A percentile compares a stretch with the other conserved stretches of the same genome.
These are phyloP conservation scores for Ameiurus melas DNA, from an alignment of 2,113 vertebrate species.

Conservation along the genomic window DNA sequence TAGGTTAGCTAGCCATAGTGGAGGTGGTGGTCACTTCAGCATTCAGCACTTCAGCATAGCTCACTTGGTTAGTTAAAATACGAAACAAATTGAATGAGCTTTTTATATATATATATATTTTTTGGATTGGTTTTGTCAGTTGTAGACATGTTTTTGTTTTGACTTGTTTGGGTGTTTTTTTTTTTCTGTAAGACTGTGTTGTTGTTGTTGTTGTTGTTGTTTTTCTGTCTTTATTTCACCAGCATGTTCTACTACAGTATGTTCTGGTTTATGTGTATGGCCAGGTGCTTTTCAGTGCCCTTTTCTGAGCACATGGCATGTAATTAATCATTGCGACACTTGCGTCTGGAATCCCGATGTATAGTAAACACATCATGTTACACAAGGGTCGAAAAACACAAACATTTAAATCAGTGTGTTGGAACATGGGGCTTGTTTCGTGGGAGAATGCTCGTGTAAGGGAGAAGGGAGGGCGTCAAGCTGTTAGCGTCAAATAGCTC, in stretches of 20 bases:
- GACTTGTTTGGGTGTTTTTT: neutral
- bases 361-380: constrained; percentile 42
- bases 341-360: constrained; percentile 28
- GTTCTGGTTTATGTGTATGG: constrained; percentile 27
- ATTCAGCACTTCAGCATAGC: neutral
- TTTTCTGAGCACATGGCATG: constrained; percentile 36
- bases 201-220: too few relatives aligned
- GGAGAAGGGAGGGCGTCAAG: constrained; percentile 46
- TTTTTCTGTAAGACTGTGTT: neutral
- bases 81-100: neutral
- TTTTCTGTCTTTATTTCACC: neutral
- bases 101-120: too few relatives aligned
- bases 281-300: constrained; percentile 49
- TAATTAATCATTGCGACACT: constrained; percentile 44
- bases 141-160: neutral
- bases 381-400: constrained; percentile 39
- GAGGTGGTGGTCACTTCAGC: neutral
- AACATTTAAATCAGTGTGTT: constrained; percentile 51
- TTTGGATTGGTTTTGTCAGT: neutral
- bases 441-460: constrained; percentile 49
- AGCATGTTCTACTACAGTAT: constrained; percentile 1
- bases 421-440: constrained; percentile 38
- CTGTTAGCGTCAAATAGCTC: constrained; percentile 41
- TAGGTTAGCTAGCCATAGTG: neutral
- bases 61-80: neutral